Evolutionary conservation across 2,888 invertebrate genomes (phyloP), one percentile per base, ranked within the genome.

Genomic region (Eupithecia vulgata): DNA sequence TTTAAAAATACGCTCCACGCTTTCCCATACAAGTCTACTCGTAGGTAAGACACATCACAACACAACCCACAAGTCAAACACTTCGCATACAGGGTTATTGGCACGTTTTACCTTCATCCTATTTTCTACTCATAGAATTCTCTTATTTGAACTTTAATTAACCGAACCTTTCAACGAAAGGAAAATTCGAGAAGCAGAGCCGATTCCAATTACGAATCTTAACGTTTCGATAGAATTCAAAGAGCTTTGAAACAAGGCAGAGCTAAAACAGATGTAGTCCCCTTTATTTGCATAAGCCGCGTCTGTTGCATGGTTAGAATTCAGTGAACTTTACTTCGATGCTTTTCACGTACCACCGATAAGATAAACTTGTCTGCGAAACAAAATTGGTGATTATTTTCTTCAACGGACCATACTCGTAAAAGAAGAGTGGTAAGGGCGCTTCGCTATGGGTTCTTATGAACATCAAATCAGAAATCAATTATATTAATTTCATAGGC

Each of bases 211-310:
- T 80, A 83, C 78, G 81, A 76, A 62, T 69, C 75, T 72, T 68
- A 21, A 12, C 25, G 57, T 5, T 57, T 57, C 40, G 79, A 71
- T 71, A 72, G 83, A 82, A 84, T 85, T 73, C 77, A 77, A 85
- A 82, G 80, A 81, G 78, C 79, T 79, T 77, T 61, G 65, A 83
- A 85, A 84, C 81, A 85, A 82, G 78, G 76, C 66, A 76, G 73
- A 79, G 83, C 83, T 84, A 84, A 83, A 79, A 80, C 71, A 74
- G 84, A 86, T 81, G 82, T 85, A 83, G 79, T 77, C 76, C 71
- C 75, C 71, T 69, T 76, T 77, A 85, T 87, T 88, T 83, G 81
- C 85, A 84, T 88, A 87, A 86, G 79, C 82, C 68, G 73, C 78
- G 72, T 75, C 75, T 70, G 73, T 76, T 79, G 74, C 79, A 77